Evolutionary conservation across 2,888 invertebrate genomes (phyloP).

Genomic region (Folsomia manolachei): DNA sequence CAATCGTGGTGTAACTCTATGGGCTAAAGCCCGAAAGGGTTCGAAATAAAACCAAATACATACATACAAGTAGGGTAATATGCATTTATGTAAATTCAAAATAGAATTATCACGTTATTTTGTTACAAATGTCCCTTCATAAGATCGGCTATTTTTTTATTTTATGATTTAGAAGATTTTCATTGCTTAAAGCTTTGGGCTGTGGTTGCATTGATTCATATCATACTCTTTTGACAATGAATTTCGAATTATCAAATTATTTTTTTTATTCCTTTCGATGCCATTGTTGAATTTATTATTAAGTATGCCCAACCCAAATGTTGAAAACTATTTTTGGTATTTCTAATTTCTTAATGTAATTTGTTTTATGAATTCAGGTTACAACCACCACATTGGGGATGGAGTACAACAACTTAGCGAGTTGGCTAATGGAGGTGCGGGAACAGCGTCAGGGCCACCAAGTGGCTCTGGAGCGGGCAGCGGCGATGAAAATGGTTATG

Average conservation of each 20-base stretch:
- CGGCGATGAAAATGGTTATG: slow-evolving; percentile 52
- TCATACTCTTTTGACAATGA: too few species aligned
- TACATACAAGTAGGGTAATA: too few species aligned
- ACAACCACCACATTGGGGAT: slow-evolving; percentile 54
- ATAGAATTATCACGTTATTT: too few species aligned
- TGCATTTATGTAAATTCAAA: too few species aligned
- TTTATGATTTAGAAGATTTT: too few species aligned
- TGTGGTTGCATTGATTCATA: too few species aligned
- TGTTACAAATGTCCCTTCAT: too few species aligned
- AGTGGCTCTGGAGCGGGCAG: slow-evolving; percentile 46
- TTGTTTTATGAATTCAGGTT: slow-evolving; percentile 49
- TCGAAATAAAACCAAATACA: too few species aligned
- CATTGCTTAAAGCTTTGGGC: too few species aligned
- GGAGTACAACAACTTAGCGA: slow-evolving; percentile 52
- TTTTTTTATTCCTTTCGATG: background rate
- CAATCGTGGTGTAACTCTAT: too few species aligned
- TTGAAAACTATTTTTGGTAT: background rate
- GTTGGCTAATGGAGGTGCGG: slow-evolving; percentile 50
- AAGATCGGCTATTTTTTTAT: too few species aligned
- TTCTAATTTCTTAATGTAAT: background rate
- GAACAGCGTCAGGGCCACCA: slow-evolving; percentile 51
- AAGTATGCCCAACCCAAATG: background rate
- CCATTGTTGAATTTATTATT: slow-evolving; percentile 1
- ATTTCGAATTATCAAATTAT: background rate
- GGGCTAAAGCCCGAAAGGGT: too few species aligned